A percentile compares a stretch with the other conserved stretches of the same genome.
Evolutionary conservation across 2,888 invertebrate species (phyloP).

Genomic region (Morpho achilles): DNA sequence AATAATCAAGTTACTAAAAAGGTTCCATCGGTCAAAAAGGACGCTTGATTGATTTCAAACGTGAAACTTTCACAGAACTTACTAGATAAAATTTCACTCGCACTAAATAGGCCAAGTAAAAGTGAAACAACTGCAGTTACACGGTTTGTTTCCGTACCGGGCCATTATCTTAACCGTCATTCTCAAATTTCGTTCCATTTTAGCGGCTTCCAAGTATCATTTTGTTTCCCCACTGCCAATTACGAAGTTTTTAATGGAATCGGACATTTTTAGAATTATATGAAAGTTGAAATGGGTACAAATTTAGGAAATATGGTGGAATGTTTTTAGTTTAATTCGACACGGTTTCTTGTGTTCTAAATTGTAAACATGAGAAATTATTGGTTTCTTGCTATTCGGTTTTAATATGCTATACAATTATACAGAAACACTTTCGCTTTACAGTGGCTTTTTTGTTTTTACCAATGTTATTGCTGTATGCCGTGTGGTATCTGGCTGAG

Average conservation of each 20-base stretch:
- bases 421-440: too few relatives aligned
- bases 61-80: slow-evolving; percentile 2
- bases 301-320: slow-evolving; percentile 1
- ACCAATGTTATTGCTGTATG: too few relatives aligned
- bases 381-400: too few relatives aligned
- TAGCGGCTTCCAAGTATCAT: slow-evolving; percentile 37
- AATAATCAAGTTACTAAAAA: too few relatives aligned
- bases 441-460: too few relatives aligned
- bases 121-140: slow-evolving; percentile 11
- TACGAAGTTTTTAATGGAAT: slow-evolving; percentile 42
- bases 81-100: slow-evolving; percentile 10
- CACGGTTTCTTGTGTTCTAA: background rate
- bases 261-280: slow-evolving; percentile 35
- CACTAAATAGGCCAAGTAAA: slow-evolving; percentile 9
- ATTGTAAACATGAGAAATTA: background rate
- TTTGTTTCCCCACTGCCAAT: slow-evolving; percentile 39
- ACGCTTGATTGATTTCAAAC: too few relatives aligned
- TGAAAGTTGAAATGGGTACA: slow-evolving; percentile 4
- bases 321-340: slow-evolving; percentile 2
- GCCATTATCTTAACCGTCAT: slow-evolving; percentile 25
- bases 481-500: too few relatives aligned
- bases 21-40: too few relatives aligned
- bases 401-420: too few relatives aligned
- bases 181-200: slow-evolving; percentile 27
- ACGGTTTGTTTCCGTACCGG: slow-evolving; percentile 10